These are phyloP conservation scores for Martes martes DNA, from an alignment of 2,113 vertebrate species.

Conservation along the genomic window DNA sequence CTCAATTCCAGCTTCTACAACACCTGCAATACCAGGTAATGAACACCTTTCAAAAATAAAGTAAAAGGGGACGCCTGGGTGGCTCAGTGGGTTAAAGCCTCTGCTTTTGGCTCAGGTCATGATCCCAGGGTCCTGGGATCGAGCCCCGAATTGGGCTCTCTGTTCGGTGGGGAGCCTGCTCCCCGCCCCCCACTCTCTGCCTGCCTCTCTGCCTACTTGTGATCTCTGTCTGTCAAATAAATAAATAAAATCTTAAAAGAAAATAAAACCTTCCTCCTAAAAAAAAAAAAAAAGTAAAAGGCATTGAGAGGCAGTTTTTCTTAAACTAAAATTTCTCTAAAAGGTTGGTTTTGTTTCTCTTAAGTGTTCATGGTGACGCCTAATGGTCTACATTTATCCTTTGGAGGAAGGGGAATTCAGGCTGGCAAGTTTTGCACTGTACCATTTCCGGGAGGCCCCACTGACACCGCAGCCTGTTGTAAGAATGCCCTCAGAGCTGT, in stretches of 20 bases:
- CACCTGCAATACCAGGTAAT: neutral
- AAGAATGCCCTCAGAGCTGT: fast-evolving
- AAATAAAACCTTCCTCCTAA: too few species aligned
- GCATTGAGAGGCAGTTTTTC: neutral
- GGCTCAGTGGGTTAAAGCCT: too few species aligned
- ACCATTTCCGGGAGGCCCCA: fast-evolving
- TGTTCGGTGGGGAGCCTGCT: too few species aligned
- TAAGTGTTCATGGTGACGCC: neutral
- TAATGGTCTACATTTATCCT: neutral
- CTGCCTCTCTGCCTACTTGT: too few species aligned
- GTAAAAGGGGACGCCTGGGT: neutral
- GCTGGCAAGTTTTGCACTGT: neutral
- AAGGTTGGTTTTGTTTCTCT: neutral
- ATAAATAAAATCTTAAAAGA: too few species aligned
- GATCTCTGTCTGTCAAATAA: too few species aligned
- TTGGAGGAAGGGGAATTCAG: neutral
- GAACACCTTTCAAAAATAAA: constrained; percentile 23
- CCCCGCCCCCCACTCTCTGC: too few species aligned
- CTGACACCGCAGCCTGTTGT: fast-evolving
- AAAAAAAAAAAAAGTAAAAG: neutral
- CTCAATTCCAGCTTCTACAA: neutral
- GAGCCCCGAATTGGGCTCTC: too few species aligned
- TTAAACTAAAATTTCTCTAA: neutral
- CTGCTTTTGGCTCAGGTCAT: too few species aligned
- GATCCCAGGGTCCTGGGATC: too few species aligned